Evolutionary conservation across 2,113 vertebrate species (phyloP).

Genomic region (Brachyhypopomus occidentalis): DNA sequence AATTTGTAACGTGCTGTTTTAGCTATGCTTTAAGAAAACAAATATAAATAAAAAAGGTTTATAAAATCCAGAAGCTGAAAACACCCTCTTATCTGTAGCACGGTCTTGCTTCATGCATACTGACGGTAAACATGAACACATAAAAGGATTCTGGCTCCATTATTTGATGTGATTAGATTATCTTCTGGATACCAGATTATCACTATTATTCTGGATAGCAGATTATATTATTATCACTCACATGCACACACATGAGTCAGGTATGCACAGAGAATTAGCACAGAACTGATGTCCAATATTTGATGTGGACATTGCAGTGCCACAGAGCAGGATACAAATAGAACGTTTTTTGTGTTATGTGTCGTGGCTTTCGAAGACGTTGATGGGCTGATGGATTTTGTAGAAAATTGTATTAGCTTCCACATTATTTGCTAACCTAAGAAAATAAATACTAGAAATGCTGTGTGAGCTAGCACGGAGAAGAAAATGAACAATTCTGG

Average conservation of each 20-base stretch:
- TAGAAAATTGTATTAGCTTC: neutral
- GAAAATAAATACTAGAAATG: neutral
- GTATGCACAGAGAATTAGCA: conserved; percentile 12
- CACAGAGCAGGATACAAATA: conserved; percentile 4
- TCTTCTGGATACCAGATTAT: neutral
- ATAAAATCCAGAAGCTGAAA: neutral
- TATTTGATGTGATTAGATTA: conserved; percentile 24
- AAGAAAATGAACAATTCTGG: no score
- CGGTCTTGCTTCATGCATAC: neutral
- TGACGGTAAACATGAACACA: neutral
- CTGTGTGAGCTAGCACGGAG: neutral
- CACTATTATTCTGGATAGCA: conserved; percentile 2
- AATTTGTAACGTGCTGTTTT: no score
- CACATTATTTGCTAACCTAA: neutral
- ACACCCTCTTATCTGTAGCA: neutral
- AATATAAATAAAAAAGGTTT: no score
- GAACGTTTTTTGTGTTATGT: neutral
- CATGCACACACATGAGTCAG: neutral
- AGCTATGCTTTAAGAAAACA: no score
- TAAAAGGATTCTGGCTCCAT: conserved; percentile 28
- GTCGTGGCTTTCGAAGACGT: neutral
- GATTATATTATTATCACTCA: conserved; percentile 3
- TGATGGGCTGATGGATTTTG: neutral
- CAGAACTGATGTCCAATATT: conserved; percentile 1
- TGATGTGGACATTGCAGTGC: neutral